A percentile compares a stretch with the other conserved stretches of the same genome.
Conservation (phyloP, 2,888 invertebrate species). For the Balanococcus diminutus region DNA sequence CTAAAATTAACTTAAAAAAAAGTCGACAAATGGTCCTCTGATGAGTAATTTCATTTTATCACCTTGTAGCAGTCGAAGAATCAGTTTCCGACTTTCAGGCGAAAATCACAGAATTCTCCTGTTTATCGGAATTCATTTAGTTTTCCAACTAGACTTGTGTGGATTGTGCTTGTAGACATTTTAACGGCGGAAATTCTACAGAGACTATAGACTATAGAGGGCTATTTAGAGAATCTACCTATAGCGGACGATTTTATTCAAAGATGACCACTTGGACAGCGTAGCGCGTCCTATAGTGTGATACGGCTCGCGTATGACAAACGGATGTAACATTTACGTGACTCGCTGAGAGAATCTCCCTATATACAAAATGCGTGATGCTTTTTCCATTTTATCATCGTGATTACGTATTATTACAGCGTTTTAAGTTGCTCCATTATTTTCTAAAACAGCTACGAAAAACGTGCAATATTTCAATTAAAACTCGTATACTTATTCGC, state of each 20-base stretch:
- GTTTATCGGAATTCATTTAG: too few species aligned
- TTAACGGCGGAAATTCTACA: too few species aligned
- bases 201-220: too few species aligned
- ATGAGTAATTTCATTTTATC: too few species aligned
- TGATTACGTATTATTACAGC: neutral
- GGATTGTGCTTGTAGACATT: too few species aligned
- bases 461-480: conserved; percentile 23
- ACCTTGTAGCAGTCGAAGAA: too few species aligned
- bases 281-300: neutral
- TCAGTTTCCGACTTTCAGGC: too few species aligned
- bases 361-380: conserved; percentile 23
- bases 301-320: conserved; percentile 23
- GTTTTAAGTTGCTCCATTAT: conserved; percentile 18
- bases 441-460: neutral
- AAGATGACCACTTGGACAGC: conserved; percentile 28
- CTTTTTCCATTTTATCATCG: conserved; percentile 26
- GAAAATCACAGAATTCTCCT: too few species aligned
- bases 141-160: too few species aligned
- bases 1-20: too few species aligned
- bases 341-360: neutral
- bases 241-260: neutral
- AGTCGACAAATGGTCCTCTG: too few species aligned
- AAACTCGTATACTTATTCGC: neutral
- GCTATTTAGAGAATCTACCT: neutral
- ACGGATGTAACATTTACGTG: conserved; percentile 41